These are phyloP conservation scores for Leuciscus waleckii DNA, from an alignment of 2,797 vertebrate species.

Conservation along the genomic window DNA sequence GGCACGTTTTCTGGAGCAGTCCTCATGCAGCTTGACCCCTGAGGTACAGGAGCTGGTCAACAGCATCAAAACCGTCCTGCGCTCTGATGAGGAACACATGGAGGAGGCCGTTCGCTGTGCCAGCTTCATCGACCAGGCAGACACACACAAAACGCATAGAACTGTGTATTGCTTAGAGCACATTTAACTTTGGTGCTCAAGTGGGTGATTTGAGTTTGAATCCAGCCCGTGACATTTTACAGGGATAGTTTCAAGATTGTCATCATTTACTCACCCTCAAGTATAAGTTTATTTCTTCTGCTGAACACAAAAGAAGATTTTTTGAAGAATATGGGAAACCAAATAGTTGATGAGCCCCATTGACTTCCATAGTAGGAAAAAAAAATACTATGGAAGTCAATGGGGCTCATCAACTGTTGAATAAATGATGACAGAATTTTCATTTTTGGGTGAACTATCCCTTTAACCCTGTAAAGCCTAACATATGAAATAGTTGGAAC, in stretches of 20 bases:
- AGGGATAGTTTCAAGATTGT: background rate
- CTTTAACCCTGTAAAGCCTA: background rate
- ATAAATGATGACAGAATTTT: background rate
- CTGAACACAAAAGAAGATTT: background rate
- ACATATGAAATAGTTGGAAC: background rate
- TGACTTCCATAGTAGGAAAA: background rate
- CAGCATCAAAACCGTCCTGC: slow-evolving; percentile 83
- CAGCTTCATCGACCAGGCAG: slow-evolving; percentile 85
- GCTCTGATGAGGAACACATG: slow-evolving; percentile 87
- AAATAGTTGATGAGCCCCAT: background rate
- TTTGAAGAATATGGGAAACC: no score
- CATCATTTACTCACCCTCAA: background rate
- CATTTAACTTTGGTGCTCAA: background rate
- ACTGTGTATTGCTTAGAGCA: background rate
- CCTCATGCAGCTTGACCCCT: slow-evolving; percentile 77
- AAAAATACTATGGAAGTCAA: background rate
- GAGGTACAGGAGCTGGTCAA: slow-evolving; percentile 85
- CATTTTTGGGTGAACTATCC: background rate
- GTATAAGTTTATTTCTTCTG: background rate
- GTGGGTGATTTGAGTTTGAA: background rate
- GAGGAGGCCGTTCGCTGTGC: slow-evolving; percentile 87
- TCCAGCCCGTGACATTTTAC: background rate
- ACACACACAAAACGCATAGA: background rate
- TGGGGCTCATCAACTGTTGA: background rate
- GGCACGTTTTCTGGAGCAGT: slow-evolving; percentile 80